Evolutionary conservation across 2,888 invertebrate species (phyloP).

Genomic region (Heliconius ethilla): DNA sequence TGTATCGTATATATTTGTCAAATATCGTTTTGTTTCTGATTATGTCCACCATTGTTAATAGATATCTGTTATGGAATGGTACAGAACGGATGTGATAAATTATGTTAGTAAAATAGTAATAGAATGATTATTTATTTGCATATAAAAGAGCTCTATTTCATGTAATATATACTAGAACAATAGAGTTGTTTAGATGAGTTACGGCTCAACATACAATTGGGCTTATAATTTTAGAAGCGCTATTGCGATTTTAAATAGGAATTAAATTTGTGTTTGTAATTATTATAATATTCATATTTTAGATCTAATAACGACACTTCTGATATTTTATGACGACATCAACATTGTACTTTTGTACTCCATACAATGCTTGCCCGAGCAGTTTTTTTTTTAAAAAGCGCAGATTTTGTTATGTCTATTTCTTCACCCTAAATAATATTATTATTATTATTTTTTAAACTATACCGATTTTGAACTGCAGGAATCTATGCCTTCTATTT

Average conservation of each 20-base stretch:
- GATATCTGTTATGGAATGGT: not conserved
- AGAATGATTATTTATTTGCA: slow-evolving; percentile 14
- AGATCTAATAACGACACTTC: too few species aligned
- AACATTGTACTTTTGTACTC: too few species aligned
- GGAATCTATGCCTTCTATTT: too few species aligned
- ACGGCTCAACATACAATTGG: not conserved
- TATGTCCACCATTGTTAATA: not conserved
- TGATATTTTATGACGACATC: too few species aligned
- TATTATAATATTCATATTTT: too few species aligned
- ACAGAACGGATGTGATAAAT: slow-evolving; percentile 13
- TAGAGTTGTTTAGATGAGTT: not conserved
- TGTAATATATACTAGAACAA: not conserved
- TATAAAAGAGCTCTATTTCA: not conserved
- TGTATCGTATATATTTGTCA: not conserved
- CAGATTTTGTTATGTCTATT: too few species aligned
- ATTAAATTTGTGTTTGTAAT: not conserved
- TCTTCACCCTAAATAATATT: too few species aligned
- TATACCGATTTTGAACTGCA: too few species aligned
- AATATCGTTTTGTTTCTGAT: not conserved
- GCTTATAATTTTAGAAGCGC: not conserved
- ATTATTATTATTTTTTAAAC: too few species aligned
- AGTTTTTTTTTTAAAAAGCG: too few species aligned
- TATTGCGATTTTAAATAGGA: not conserved
- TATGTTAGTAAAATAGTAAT: slow-evolving; percentile 14
- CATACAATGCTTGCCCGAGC: too few species aligned